These are phyloP conservation scores for Petrophora chlorosata DNA, from an alignment of 2,888 invertebrate species.

Conservation along the genomic window DNA sequence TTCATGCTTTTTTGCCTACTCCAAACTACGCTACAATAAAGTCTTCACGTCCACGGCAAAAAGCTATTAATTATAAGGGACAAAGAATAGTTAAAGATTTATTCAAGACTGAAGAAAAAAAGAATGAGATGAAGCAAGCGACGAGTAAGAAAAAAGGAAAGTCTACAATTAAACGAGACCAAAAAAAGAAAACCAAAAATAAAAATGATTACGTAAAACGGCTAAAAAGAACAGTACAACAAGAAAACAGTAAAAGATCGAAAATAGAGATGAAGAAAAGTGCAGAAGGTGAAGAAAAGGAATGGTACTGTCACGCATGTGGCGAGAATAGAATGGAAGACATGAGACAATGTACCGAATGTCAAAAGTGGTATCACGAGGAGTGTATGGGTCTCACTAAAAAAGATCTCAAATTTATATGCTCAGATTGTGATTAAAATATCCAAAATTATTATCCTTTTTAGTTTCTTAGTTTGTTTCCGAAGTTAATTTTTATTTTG, in stretches of 20 bases:
- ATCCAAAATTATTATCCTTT: no score
- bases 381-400: constrained; percentile 14
- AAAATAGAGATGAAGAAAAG: constrained; percentile 29
- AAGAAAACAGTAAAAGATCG: no score
- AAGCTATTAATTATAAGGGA: not conserved
- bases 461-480: constrained; percentile 28
- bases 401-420: constrained; percentile 34
- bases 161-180: no score
- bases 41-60: constrained; percentile 12
- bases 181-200: no score
- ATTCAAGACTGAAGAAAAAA: no score
- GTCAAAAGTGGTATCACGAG: constrained; percentile 31
- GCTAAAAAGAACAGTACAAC: no score
- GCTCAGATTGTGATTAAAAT: constrained; percentile 34
- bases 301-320: constrained; percentile 28
- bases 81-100: no score
- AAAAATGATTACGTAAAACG: no score
- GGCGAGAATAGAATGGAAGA: constrained; percentile 28
- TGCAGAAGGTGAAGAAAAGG: constrained; percentile 18
- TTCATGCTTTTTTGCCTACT: constrained; percentile 40
- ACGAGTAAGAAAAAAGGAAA: no score
- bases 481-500: constrained; percentile 22
- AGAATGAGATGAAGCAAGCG: no score
- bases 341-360: constrained; percentile 34
- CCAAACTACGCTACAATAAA: constrained; percentile 37